These are phyloP conservation scores for Zaprionus inermis DNA, from an alignment of 1,140 invertebrate genomes.

Conservation along the genomic window DNA sequence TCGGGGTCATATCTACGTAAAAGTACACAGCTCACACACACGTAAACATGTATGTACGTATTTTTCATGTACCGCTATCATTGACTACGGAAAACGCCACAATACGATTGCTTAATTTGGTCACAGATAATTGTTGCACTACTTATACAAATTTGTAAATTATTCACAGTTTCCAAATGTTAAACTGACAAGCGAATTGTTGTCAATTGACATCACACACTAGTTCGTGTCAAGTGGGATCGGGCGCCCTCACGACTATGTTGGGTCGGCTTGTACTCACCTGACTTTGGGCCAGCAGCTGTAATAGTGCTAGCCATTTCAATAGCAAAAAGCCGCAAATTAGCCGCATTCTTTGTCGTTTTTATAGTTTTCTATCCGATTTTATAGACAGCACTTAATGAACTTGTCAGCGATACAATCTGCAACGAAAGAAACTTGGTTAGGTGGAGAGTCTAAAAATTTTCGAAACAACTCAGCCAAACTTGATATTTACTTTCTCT, in stretches of 20 bases:
- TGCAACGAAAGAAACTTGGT: not conserved
- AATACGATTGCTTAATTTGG: constrained; percentile 59
- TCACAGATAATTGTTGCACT: constrained; percentile 59
- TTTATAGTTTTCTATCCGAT: not conserved
- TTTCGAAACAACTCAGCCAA: not conserved
- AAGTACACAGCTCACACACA: not conserved
- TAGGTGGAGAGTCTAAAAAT: not conserved
- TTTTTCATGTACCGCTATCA: constrained; percentile 12
- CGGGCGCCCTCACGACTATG: constrained; percentile 8
- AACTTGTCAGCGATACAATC: not conserved
- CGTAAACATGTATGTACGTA: not conserved
- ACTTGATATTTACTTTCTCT: not conserved
- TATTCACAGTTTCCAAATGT: constrained; percentile 62
- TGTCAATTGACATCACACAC: constrained; percentile 68
- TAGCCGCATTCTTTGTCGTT: constrained; percentile 55
- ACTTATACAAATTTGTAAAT: constrained; percentile 59
- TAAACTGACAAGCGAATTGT: constrained; percentile 53
- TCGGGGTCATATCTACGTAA: constrained; percentile 31
- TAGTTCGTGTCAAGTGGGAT: constrained; percentile 61
- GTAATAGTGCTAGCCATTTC: constrained; percentile 62
- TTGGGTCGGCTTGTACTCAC: constrained; percentile 53
- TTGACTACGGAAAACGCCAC: constrained; percentile 28
- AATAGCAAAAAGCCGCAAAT: constrained; percentile 48
- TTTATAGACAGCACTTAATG: constrained; percentile 1
- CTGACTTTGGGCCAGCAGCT: constrained; percentile 65